Conservation (phyloP, 2,113 vertebrate genomes). For the Toxotes chatareus region DNA sequence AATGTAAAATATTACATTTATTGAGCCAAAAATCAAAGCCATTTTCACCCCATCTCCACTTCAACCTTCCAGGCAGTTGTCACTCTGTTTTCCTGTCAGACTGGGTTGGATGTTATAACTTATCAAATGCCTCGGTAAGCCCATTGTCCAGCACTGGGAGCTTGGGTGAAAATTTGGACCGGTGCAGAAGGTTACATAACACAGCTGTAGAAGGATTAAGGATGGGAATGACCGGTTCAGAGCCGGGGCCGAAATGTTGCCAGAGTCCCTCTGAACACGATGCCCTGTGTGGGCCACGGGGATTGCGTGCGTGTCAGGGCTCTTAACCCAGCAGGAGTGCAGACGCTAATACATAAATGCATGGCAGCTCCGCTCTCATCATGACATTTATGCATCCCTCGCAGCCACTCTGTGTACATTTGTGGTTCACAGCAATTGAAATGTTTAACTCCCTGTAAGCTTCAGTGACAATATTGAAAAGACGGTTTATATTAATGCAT, state of each 20-base stretch:
- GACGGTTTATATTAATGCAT: conserved; percentile 46
- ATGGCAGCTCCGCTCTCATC: conserved; percentile 58
- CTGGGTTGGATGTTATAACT: conserved; percentile 56
- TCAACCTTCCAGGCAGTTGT: conserved; percentile 24
- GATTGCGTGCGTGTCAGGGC: conserved; percentile 57
- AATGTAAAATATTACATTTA: not conserved
- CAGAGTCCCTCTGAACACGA: conserved; percentile 33
- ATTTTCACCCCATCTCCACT: not conserved
- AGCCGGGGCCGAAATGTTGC: conserved; percentile 8
- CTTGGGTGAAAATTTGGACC: conserved; percentile 26
- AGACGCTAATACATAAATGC: conserved; percentile 76
- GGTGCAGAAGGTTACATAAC: conserved; percentile 65
- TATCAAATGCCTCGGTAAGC: conserved; percentile 47
- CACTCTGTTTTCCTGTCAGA: conserved; percentile 29
- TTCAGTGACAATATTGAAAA: conserved; percentile 32
- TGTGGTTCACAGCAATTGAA: conserved; percentile 31
- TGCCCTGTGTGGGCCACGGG: conserved; percentile 35
- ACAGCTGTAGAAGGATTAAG: conserved; percentile 49
- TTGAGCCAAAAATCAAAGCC: not conserved
- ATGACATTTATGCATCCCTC: conserved; percentile 64
- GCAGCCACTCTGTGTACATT: conserved; percentile 48
- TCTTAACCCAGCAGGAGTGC: conserved; percentile 69
- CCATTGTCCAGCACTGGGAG: conserved; percentile 40
- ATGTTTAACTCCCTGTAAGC: conserved; percentile 49
- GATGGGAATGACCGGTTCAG: conserved; percentile 58